Evolutionary conservation across 2,888 invertebrate genomes (phyloP).

Genomic region (Ceriagrion tenellum): DNA sequence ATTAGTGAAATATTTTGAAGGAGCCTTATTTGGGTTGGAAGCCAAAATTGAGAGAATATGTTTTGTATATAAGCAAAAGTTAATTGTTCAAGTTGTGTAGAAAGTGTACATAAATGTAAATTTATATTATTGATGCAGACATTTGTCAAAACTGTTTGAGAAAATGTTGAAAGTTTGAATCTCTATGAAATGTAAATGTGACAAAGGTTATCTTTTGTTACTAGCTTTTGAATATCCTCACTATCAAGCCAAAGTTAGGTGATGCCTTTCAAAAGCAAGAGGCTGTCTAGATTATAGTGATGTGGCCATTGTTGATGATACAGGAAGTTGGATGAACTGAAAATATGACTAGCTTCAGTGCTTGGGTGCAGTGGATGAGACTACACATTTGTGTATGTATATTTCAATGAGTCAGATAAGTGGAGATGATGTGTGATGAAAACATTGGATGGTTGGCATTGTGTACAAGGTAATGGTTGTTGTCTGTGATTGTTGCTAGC

Average conservation of each 20-base stretch:
- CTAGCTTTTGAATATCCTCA: not conserved
- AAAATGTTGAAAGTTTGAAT: constrained; percentile 36
- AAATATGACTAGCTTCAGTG: not conserved
- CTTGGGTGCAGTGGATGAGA: not conserved
- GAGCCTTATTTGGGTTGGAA: not conserved
- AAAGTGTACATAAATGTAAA: constrained; percentile 62
- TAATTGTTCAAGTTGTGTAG: constrained; percentile 40
- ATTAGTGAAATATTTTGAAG: not conserved
- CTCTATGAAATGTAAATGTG: constrained; percentile 7
- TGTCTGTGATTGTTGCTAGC: not conserved
- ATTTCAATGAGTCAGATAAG: not conserved
- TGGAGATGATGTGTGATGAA: not conserved
- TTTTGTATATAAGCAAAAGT: constrained; percentile 37
- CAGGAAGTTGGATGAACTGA: not conserved
- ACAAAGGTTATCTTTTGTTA: not conserved
- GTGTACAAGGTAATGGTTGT: not conserved
- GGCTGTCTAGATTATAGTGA: not conserved
- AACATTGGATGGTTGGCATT: not conserved
- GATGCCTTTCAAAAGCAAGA: not conserved
- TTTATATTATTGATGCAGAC: constrained; percentile 31
- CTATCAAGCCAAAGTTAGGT: not conserved
- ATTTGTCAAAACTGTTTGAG: constrained; percentile 18
- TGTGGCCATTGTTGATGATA: not conserved
- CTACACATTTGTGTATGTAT: not conserved
- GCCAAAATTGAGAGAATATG: not conserved